A percentile compares a stretch with the other conserved stretches of the same genome.
These are phyloP conservation scores for Megaleporinus macrocephalus DNA, from an alignment of 2,113 vertebrate species.

Conservation along the genomic window DNA sequence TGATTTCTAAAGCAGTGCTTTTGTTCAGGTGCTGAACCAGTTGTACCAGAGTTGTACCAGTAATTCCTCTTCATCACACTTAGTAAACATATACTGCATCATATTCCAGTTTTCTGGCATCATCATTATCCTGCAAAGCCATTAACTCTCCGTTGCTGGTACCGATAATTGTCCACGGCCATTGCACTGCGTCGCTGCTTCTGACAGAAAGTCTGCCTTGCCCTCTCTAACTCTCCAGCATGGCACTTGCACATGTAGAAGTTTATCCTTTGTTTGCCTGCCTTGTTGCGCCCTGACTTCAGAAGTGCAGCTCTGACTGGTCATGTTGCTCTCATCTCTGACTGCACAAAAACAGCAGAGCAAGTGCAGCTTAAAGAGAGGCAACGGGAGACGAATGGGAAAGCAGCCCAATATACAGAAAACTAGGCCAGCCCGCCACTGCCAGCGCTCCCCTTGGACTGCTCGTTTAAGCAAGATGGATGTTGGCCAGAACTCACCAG, in stretches of 20 bases:
- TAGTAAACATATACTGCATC: not conserved
- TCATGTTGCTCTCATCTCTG: constrained; percentile 18
- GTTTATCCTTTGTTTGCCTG: not conserved
- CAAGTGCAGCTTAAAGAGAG: constrained; percentile 2
- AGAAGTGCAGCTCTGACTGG: constrained; percentile 45
- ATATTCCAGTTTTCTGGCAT: not conserved
- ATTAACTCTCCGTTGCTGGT: not conserved
- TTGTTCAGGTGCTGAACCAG: not conserved
- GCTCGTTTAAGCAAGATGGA: constrained; percentile 31
- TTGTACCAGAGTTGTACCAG: not conserved
- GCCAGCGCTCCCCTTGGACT: constrained; percentile 25
- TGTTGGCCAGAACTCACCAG: constrained; percentile 7
- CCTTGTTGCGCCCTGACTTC: constrained; percentile 26
- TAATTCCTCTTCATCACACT: too few relatives aligned
- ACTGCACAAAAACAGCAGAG: constrained; percentile 11
- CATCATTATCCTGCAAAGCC: not conserved
- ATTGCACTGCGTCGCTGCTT: not conserved
- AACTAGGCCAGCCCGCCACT: constrained; percentile 44
- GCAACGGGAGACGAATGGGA: constrained; percentile 33
- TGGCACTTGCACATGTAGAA: not conserved
- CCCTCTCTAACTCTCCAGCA: not conserved
- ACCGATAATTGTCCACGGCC: not conserved
- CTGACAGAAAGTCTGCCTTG: not conserved
- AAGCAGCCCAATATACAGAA: constrained; percentile 33
- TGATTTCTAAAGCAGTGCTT: not conserved